phyloP scores from a whole-genome alignment of 2,888 invertebrate species.

The Gastrophysa polygoni region DNA sequence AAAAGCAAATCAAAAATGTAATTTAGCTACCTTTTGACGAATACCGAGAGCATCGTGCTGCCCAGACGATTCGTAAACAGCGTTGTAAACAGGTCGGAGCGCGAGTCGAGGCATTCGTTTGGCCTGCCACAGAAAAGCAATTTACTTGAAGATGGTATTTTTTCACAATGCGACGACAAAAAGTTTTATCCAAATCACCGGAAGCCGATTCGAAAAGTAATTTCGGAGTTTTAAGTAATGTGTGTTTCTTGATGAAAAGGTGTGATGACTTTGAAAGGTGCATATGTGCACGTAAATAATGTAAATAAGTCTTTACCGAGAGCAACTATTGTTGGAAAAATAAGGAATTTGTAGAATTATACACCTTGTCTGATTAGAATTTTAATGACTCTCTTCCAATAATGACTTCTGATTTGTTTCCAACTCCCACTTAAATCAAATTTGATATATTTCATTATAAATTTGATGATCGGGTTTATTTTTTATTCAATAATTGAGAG shows the following conservation, averaged over 20 bases:
- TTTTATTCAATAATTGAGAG: no score
- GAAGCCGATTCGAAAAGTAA: slow-evolving; percentile 48
- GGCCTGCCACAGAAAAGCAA: slow-evolving; percentile 39
- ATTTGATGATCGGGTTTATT: no score
- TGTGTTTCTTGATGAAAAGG: not conserved
- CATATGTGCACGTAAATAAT: not conserved
- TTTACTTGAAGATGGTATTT: slow-evolving; percentile 48
- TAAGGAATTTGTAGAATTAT: no score
- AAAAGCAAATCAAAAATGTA: slow-evolving; percentile 51
- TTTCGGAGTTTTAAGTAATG: slow-evolving; percentile 41
- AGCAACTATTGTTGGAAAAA: no score
- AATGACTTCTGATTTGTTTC: no score
- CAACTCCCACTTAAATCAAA: no score
- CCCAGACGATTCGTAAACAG: slow-evolving; percentile 12
- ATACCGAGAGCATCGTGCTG: slow-evolving; percentile 35
- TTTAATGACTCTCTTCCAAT: no score
- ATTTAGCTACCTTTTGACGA: slow-evolving; percentile 47
- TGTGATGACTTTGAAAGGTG: not conserved
- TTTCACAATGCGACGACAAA: slow-evolving; percentile 46
- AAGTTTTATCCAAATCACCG: slow-evolving; percentile 45
- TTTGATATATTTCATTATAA: no score
- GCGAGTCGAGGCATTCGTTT: slow-evolving; percentile 15
- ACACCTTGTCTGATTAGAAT: no score
- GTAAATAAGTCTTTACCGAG: no score
- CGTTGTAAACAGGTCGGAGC: not conserved